Evolutionary conservation across 1,140 invertebrate genomes (phyloP).

Genomic region (Chymomyza costata): DNA sequence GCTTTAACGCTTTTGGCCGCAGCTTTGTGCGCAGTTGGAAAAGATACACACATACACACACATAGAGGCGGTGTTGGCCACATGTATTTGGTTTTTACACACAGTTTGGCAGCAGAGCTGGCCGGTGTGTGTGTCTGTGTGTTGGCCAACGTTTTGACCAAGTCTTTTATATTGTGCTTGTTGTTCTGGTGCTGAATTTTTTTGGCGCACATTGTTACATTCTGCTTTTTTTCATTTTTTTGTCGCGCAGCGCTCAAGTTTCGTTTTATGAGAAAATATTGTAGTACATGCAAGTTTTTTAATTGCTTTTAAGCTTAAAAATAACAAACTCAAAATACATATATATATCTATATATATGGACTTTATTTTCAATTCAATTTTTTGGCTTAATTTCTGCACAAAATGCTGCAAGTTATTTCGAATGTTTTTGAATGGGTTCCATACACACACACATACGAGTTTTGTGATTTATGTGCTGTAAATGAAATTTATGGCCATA

Average conservation of each 20-base stretch:
- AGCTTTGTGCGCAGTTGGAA: slow-evolving; percentile 3
- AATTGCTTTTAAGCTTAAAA: slow-evolving; percentile 49
- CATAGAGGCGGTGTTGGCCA: neutral
- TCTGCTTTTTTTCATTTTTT: slow-evolving; percentile 11
- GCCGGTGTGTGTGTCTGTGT: slow-evolving; percentile 11
- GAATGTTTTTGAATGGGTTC: no score
- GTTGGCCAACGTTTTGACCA: slow-evolving; percentile 25
- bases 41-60: neutral
- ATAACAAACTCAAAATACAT: no score
- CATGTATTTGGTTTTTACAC: neutral
- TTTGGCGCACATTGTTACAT: neutral
- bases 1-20: slow-evolving; percentile 24
- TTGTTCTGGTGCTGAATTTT: neutral
- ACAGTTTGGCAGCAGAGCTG: neutral
- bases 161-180: neutral
- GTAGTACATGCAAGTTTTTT: slow-evolving; percentile 48
- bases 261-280: slow-evolving; percentile 60
- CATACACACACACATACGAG: neutral
- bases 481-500: slow-evolving; percentile 27
- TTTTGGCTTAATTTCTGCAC: slow-evolving; percentile 20
- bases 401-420: no score
- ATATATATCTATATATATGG: no score
- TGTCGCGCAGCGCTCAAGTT: slow-evolving; percentile 24
- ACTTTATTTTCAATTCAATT: slow-evolving; percentile 30
- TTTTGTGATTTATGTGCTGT: slow-evolving; percentile 26